Percentiles rank a stretch among this genome's conserved stretches.
These are phyloP conservation scores for Parnassius apollo DNA, from an alignment of 2,888 invertebrate genomes.

Conservation along the genomic window DNA sequence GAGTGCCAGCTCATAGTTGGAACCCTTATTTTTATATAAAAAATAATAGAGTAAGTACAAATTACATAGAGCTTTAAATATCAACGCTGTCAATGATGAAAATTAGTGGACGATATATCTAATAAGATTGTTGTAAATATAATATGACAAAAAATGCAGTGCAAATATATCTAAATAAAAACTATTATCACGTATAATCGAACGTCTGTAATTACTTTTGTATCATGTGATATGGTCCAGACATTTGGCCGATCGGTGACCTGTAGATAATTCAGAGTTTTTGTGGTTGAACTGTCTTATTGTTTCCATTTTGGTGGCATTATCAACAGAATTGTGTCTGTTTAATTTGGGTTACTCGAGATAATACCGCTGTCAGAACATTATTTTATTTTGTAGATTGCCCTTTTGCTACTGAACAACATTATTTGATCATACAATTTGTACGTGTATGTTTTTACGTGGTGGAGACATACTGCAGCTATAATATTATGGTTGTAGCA, in stretches of 20 bases:
- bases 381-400: conserved; percentile 33
- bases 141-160: too few relatives aligned
- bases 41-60: too few relatives aligned
- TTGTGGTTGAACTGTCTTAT: conserved; percentile 59
- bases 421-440: conserved; percentile 29
- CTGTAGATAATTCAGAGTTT: conserved; percentile 58
- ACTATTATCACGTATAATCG: conserved; percentile 22
- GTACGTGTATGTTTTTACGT: too few relatives aligned
- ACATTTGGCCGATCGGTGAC: conserved; percentile 50
- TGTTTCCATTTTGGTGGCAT: conserved; percentile 59
- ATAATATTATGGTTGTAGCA: too few relatives aligned
- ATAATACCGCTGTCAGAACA: conserved; percentile 48
- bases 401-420: conserved; percentile 31
- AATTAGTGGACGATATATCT: too few relatives aligned
- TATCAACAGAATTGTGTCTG: conserved; percentile 58
- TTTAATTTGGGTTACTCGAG: conserved; percentile 59
- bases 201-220: conserved; percentile 30
- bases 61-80: too few relatives aligned
- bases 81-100: too few relatives aligned
- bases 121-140: too few relatives aligned
- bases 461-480: too few relatives aligned
- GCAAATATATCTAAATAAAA: background rate
- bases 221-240: conserved; percentile 55
- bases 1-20: too few relatives aligned
- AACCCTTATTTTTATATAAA: too few relatives aligned